Evolutionary conservation across 2,113 vertebrate species (phyloP).

Genomic region (Lipotes vexillifer): DNA sequence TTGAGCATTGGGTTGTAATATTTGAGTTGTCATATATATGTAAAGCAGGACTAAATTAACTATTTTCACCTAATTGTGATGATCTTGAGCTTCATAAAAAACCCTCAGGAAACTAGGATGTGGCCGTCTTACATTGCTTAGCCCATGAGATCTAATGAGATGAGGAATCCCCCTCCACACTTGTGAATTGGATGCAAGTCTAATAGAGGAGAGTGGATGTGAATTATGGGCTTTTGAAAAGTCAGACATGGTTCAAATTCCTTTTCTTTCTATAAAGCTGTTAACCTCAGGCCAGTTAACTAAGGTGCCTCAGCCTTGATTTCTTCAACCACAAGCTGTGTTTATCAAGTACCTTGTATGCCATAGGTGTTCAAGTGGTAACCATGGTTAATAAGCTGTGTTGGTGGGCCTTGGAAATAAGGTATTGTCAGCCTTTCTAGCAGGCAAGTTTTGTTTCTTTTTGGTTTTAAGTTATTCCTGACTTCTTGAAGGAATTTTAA

Average conservation of each 20-base stretch:
- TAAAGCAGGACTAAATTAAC: background rate
- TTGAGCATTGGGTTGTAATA: background rate
- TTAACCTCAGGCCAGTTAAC: background rate
- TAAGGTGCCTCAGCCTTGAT: background rate
- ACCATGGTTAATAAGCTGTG: background rate
- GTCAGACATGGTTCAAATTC: background rate
- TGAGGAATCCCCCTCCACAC: background rate
- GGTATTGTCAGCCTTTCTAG: background rate
- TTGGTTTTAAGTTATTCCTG: background rate
- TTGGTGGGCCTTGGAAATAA: background rate
- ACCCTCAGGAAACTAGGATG: background rate
- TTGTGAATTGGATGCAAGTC: background rate
- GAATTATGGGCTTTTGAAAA: background rate
- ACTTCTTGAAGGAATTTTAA: background rate
- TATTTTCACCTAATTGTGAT: background rate
- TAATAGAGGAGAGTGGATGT: background rate
- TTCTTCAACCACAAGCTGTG: background rate
- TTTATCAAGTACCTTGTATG: background rate
- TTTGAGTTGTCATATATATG: background rate
- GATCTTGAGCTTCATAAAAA: background rate
- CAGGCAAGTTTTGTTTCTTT: background rate
- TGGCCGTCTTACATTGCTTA: background rate
- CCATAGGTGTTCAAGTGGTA: background rate
- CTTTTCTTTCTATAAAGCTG: background rate
- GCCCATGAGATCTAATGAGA: background rate